Base-by-base conservation (phyloP, 2,113 vertebrate species). In the Callipepla squamata region DNA sequence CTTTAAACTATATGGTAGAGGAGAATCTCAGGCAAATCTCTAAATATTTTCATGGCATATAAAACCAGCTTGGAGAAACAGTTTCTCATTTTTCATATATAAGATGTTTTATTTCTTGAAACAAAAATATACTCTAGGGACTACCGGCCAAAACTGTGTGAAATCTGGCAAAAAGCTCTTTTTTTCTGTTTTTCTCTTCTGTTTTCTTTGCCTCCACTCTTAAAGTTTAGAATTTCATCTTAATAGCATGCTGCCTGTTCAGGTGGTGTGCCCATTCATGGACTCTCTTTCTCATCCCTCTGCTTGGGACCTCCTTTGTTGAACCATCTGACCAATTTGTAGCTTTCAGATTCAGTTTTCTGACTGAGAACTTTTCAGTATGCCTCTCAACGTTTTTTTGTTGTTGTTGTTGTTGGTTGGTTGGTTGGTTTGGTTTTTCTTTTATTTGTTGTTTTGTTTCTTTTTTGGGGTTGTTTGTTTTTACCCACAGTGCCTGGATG, bases 231-330 rank as follows among this genome's bases (percentile, higher is more conserved):
- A 44, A 23, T 57, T 44, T 75, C 32, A 45, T 16, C 42, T 50
- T 34, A 36, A 9, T 36, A 17, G 47, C 17, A 26, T 34, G 20
- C 7, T 8, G 4, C 8, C 2, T 36, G 7, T 79, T 82, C 34
- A 63, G 21, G 67, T 36, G 26, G 11, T 21, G 42, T 8, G 68
- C 7, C 3, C 76, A 50, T 28, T 32, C 4, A 44, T 75, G 15
- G 13, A 11, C 19, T 50, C 5, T 63, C 23, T 59, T 82, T 16
- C 2, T 9, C 18, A 23, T 61, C 0, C 0, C 12, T 59, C 5
- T 51, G 0, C 32, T 58, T 65, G 9, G 11, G 20, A 45, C 34
- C 15, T n/a, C n/a, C 3, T 0, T 55, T 61, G n/a, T n/a, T 53
- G 26, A 85, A 23, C 16, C 10, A 19, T 21, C 21, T 38, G n/a